Evolutionary conservation across 2,113 vertebrate species (phyloP).

Genomic region (Mungos mungo): DNA sequence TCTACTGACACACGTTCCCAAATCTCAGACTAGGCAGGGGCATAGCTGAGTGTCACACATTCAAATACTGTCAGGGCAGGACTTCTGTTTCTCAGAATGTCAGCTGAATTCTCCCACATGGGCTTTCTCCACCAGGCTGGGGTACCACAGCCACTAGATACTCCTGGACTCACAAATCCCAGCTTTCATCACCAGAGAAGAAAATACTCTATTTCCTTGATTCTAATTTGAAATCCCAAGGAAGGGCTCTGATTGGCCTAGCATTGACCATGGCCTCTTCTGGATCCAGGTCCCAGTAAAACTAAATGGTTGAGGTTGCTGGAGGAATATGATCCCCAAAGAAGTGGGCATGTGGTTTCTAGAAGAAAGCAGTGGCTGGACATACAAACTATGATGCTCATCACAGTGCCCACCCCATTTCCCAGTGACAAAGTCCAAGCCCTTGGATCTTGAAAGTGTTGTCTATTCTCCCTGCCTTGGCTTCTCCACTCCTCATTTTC

Average conservation of each 20-base stretch:
- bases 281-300: not conserved
- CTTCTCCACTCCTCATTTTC: not conserved
- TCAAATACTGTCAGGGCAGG: not conserved
- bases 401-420: fast-evolving
- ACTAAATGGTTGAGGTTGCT: not conserved
- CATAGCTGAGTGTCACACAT: not conserved
- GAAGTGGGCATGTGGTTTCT: not conserved
- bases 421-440: not conserved
- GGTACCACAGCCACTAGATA: not conserved
- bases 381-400: not conserved
- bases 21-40: not conserved
- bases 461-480: not conserved
- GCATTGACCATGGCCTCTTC: not conserved
- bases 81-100: not conserved
- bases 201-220: not conserved
- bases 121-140: not conserved
- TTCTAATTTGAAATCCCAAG: not conserved
- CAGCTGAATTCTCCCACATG: not conserved
- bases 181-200: not conserved
- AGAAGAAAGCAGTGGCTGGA: not conserved
- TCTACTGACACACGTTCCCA: not conserved
- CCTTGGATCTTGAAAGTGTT: not conserved
- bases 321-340: not conserved
- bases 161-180: not conserved
- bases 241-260: not conserved